Evolutionary conservation across 2,113 vertebrate genomes (phyloP), one percentile per base, ranked within the genome.

Genomic region (Hypomesus transpacificus): DNA sequence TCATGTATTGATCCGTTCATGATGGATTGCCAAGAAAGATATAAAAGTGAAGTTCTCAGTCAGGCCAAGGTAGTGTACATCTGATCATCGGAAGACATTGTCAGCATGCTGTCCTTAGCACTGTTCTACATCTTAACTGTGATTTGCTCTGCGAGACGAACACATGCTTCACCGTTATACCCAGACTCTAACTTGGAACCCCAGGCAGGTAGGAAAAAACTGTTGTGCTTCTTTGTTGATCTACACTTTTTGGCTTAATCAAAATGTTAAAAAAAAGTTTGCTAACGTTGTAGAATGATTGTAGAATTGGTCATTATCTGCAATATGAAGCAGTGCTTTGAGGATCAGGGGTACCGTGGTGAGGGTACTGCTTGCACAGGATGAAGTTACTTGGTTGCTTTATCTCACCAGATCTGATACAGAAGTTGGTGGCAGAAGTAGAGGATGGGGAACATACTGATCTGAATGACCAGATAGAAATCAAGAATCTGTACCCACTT

Each of bases 351-450:
- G 4, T 21, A 21, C n/a, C 18, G 39, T 46, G 17, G 61, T n/a
- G 28, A 63, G 11, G 16, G 46, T 66, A 14, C 20, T 24, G 39
- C 56, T 51, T 17, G 4, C 3, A 63, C 24, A 59, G 26, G 46
- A 20, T 69, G n/a, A 53, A 28, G 20, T 54, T 18, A 73, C 7
- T 13, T 58, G 28, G 3, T 21, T 75, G 8, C 56, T 71, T 66
- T 6, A 34, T 70, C n/a, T 69, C 24, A 20, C 62, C 82, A 93
- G 92, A 92, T 57, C 83, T 91, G 13, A 80, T 92, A 67, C 89
- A 92, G 72, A 92, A 89, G 71, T 79, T 92, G 69, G 84, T 89
- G 66, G 85, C 86, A 69, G 89, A 91, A 54, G 86, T 89, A 16
- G 89, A 90, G 51, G 87, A 87, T 4, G 82, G 81, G 51, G 54